These are phyloP conservation scores for Baccha elongata DNA, from an alignment of 2,888 invertebrate genomes.

Conservation along the genomic window DNA sequence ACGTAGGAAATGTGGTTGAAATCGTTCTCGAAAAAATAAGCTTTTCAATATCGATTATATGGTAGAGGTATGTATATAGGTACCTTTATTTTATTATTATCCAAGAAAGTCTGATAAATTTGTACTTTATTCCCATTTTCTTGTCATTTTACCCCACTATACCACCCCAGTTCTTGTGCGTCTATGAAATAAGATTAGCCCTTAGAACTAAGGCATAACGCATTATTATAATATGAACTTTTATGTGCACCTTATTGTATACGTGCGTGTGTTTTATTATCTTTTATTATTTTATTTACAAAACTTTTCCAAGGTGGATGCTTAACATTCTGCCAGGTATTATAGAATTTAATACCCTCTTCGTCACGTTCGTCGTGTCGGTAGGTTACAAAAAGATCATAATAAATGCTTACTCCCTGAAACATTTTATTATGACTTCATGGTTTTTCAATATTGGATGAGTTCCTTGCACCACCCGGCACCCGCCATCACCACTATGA, in stretches of 20 bases:
- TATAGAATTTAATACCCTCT: neutral
- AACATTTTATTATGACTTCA: conserved; percentile 25
- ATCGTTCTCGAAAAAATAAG: no score
- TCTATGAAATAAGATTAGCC: no score
- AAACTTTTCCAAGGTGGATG: conserved; percentile 47
- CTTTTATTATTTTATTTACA: conserved; percentile 59
- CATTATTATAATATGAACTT: conserved; percentile 64
- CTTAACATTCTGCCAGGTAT: conserved; percentile 12
- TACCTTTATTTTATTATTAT: no score
- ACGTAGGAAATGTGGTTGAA: no score
- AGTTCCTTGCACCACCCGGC: conserved; percentile 55
- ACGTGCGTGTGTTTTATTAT: conserved; percentile 7
- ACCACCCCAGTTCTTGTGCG: no score
- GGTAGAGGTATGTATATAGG: no score
- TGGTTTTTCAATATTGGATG: conserved; percentile 64
- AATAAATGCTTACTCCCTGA: conserved; percentile 24
- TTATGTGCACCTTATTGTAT: conserved; percentile 31
- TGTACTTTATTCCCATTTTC: no score
- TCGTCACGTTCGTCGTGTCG: neutral
- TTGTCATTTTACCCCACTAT: no score
- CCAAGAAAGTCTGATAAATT: no score
- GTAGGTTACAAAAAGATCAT: neutral
- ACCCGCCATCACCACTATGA: neutral
- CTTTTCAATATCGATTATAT: no score
- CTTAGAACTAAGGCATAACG: no score